Base-by-base conservation (phyloP, 2,888 invertebrate species). In the Autographa pulchrina region DNA sequence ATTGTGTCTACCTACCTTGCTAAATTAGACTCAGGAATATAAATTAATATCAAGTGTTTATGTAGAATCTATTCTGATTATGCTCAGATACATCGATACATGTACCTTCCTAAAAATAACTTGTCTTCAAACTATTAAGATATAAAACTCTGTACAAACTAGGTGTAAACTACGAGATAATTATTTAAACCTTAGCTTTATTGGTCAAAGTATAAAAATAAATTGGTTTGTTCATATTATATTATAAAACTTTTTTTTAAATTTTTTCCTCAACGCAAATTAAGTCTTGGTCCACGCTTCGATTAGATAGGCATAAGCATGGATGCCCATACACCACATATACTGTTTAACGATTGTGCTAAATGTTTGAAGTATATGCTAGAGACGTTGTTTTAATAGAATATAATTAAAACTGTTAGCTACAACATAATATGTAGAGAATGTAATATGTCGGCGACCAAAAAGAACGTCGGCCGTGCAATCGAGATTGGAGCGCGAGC, bases 181-280 rank as follows among this genome's bases (percentile, higher is more conserved):
- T 72, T 80, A 85, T 80, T 81, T 79, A 77, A 83, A 81, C 64
- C 73, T 59, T 78, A 78, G 75, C 71, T 72, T 62, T 76, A 80
- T 78, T 80, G 76, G 80, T 82, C 78, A 74, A 82, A 80, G 81
- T 82, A 82, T 82, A 79, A 61, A 80, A 88, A 86, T 88, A 88
- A 86, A 88, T 77, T 85, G 87, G 87, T 87, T 87, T 88, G 85
- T 86, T 86, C 84, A 77, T 72, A 77, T 62, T 72, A 77, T 62
- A 77, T 56, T 68, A 70, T 7, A 9, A 1, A 6, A 58, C 9
- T 62, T 71, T 64, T 70, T 71, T 52, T 75, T 16, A 75, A 65
- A 68, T 66, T 65, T 14, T 25, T 11, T 18, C 67, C 59, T 54
- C 58, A 60, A 13, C 56, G 43, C 43, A 5, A 14, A 43, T 43